A percentile compares a stretch with the other conserved stretches of the same genome.
Evolutionary conservation across 2,797 vertebrate genomes (phyloP).

Genomic region (Valencia hispanica): DNA sequence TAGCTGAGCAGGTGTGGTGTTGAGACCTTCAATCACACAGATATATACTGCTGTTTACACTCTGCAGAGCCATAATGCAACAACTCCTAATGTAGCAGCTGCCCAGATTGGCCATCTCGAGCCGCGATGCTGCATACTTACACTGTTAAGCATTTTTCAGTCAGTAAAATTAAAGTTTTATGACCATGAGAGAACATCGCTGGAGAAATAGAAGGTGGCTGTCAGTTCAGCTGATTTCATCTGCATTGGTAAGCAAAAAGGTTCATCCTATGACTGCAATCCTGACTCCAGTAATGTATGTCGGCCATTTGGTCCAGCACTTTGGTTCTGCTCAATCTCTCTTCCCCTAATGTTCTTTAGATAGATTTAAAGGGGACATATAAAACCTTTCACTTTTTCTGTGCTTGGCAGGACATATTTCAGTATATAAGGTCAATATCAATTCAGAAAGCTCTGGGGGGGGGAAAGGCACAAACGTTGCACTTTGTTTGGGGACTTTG

Average conservation of each 20-base stretch:
- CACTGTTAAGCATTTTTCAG: conserved; percentile 68
- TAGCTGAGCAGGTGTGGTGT: conserved; percentile 69
- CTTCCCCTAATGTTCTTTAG: not conserved
- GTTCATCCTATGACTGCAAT: not conserved
- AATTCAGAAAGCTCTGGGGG: not conserved
- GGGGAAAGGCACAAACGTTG: not conserved
- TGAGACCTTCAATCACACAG: conserved; percentile 55
- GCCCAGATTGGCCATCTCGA: conserved; percentile 62
- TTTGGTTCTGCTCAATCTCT: not conserved
- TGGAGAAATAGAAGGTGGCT: conserved; percentile 31
- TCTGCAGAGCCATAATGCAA: conserved; percentile 55
- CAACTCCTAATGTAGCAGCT: conserved; percentile 60
- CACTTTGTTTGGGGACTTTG: not conserved
- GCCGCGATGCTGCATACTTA: conserved; percentile 49
- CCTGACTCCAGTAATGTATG: conserved; percentile 5
- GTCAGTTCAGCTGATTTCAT: conserved; percentile 44
- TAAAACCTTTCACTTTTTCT: not conserved
- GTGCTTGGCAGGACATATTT: not conserved
- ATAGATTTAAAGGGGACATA: not conserved
- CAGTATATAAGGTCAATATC: not conserved
- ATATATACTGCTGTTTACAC: conserved; percentile 56
- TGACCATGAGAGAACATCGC: conserved; percentile 28
- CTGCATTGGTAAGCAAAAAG: conserved; percentile 13
- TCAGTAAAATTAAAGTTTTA: conserved; percentile 68
- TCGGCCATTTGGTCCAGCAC: not conserved